Evolutionary conservation across 2,888 invertebrate genomes (phyloP).

Genomic region (Onthophagus sagittarius): DNA sequence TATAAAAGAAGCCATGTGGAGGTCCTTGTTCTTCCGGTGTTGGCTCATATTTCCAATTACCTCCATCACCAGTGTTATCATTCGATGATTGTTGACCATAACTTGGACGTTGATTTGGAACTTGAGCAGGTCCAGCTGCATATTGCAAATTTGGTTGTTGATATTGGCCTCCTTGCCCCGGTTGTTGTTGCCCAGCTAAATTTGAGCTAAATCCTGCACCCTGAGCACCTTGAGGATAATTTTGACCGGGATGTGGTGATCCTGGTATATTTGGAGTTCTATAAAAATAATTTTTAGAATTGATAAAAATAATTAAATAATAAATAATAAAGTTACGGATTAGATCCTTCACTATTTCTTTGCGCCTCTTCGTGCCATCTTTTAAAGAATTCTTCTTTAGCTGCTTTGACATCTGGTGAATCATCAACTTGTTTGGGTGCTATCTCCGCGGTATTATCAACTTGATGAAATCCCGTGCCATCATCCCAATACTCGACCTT

Average conservation of each 20-base stretch:
- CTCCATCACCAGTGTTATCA: constrained; percentile 1
- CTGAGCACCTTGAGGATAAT: constrained; percentile 1
- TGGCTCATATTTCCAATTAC: constrained; percentile 20
- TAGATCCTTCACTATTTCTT: constrained; percentile 42
- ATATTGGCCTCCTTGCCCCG: constrained; percentile 11
- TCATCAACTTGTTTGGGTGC: constrained; percentile 62
- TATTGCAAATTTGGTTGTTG: background rate
- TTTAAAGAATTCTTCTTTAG: constrained; percentile 64
- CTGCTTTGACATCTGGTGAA: constrained; percentile 66
- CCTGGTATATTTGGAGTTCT: constrained; percentile 6
- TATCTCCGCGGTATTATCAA: constrained; percentile 66
- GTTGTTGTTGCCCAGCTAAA: background rate
- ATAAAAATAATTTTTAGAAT: constrained; percentile 1
- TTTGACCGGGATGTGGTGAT: constrained; percentile 9
- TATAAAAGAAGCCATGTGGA: constrained; percentile 71
- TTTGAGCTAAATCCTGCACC: background rate
- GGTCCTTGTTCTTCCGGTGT: constrained; percentile 48
- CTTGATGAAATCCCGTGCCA: constrained; percentile 72
- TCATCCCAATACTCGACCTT: constrained; percentile 73
- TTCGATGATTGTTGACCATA: constrained; percentile 23
- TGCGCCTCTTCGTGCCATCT: constrained; percentile 66
- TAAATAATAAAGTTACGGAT: constrained; percentile 24
- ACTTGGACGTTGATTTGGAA: constrained; percentile 24
- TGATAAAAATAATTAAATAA: constrained; percentile 14
- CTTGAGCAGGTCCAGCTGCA: background rate